phyloP scores from a whole-genome alignment of 2,113 vertebrate species.

The Cichladusa arquata region DNA sequence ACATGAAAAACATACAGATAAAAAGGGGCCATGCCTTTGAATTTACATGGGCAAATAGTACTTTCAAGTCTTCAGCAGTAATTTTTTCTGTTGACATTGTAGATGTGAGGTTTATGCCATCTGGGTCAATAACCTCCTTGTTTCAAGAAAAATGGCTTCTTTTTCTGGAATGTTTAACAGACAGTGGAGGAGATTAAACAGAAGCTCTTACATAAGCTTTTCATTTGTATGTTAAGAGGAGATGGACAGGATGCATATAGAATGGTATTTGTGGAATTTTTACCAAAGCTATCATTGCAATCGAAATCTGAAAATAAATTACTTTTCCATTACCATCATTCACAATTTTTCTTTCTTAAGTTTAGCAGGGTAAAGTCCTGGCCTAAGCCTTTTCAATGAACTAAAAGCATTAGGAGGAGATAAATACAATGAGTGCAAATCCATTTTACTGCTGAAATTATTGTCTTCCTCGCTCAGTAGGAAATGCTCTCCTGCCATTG shows the following conservation, averaged over 20 bases:
- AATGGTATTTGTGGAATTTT: slow-evolving; percentile 32
- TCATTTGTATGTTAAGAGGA: slow-evolving; percentile 52
- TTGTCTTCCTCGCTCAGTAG: not conserved
- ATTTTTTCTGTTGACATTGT: slow-evolving; percentile 62
- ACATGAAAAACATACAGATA: slow-evolving; percentile 57
- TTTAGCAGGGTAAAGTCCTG: not conserved
- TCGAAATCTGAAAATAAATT: slow-evolving; percentile 7
- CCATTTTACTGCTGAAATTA: slow-evolving; percentile 18
- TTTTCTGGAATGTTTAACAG: slow-evolving; percentile 54
- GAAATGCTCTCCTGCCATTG: not conserved
- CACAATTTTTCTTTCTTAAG: not conserved
- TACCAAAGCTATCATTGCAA: not conserved
- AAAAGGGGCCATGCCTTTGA: slow-evolving; percentile 54
- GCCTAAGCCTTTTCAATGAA: slow-evolving; percentile 9
- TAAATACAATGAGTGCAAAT: slow-evolving; percentile 28
- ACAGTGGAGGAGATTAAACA: slow-evolving; percentile 55
- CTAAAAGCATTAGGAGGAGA: slow-evolving; percentile 9
- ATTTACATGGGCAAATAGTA: slow-evolving; percentile 60
- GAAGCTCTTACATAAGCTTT: slow-evolving; percentile 52
- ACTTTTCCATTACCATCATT: not conserved
- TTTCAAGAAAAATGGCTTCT: slow-evolving; percentile 54
- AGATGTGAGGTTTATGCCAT: slow-evolving; percentile 50
- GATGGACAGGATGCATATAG: slow-evolving; percentile 13
- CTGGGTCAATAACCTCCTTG: slow-evolving; percentile 51
- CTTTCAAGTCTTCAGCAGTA: slow-evolving; percentile 25